Percentiles rank a stretch among this genome's conserved stretches.
Evolutionary conservation across 2,888 invertebrate species (phyloP).

Genomic region (Himalopsyche tibetana): DNA sequence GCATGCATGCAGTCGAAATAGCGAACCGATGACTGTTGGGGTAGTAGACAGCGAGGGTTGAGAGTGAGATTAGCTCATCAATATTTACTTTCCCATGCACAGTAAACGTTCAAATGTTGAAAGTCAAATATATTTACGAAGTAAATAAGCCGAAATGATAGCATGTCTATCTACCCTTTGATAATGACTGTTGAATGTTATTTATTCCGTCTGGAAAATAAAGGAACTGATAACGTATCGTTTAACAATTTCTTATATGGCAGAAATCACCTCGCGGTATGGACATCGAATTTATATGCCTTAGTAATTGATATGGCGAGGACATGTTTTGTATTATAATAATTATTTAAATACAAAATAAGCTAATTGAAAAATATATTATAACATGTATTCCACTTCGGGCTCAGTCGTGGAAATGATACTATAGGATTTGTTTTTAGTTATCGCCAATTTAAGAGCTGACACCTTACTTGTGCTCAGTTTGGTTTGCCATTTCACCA

Average conservation of each 20-base stretch:
- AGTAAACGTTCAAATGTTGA: background rate
- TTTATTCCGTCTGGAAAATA: background rate
- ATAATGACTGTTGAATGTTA: background rate
- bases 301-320: too few relatives aligned
- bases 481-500: too few relatives aligned
- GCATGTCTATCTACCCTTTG: background rate
- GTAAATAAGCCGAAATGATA: background rate
- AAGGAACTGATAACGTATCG: background rate
- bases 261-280: too few relatives aligned
- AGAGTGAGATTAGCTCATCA: slow-evolving; percentile 2
- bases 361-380: too few relatives aligned
- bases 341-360: too few relatives aligned
- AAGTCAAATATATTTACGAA: background rate
- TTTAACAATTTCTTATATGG: background rate
- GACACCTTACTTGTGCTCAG: too few relatives aligned
- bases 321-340: too few relatives aligned
- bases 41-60: background rate
- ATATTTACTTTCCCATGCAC: background rate
- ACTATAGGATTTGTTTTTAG: too few relatives aligned
- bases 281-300: too few relatives aligned
- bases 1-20: slow-evolving; percentile 6
- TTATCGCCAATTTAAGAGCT: too few relatives aligned
- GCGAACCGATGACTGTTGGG: slow-evolving; percentile 6
- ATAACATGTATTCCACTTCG: too few relatives aligned
- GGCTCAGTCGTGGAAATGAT: too few relatives aligned